Conservation (phyloP, 2,888 invertebrate species). For the Candidula unifasciata region DNA sequence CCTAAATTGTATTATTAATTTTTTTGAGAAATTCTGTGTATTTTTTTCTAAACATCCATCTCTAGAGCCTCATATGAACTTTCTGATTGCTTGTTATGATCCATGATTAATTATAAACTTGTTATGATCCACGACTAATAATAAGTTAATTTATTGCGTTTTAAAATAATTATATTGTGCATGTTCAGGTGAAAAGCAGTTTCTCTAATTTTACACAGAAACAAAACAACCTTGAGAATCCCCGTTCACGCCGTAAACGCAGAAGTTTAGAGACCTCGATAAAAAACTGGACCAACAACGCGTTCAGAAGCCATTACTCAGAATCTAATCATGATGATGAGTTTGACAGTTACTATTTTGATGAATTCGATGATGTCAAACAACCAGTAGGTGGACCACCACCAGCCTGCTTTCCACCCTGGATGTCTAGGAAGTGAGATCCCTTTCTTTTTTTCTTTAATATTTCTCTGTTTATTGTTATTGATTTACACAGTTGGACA, state of each 20-base stretch:
- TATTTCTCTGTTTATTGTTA: too few species aligned
- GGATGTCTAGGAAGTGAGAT: conserved; percentile 33
- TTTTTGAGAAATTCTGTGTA: too few species aligned
- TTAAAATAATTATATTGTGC: too few species aligned
- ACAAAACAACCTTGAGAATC: background rate
- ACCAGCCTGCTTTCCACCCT: conserved; percentile 47
- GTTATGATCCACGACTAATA: too few species aligned
- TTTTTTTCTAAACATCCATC: too few species aligned
- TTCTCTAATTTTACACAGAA: background rate
- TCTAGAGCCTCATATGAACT: too few species aligned
- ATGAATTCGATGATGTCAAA: background rate
- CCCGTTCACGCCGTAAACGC: background rate
- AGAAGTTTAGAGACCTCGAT: background rate
- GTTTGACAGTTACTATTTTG: background rate
- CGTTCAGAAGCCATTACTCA: background rate
- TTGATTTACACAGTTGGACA: too few species aligned
- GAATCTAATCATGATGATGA: background rate
- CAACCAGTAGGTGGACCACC: conserved; percentile 42
- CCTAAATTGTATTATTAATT: too few species aligned
- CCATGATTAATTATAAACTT: too few species aligned
- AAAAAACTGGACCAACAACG: background rate
- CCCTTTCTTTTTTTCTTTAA: background rate
- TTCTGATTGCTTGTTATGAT: too few species aligned
- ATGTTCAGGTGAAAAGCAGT: too few species aligned
- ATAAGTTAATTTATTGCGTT: too few species aligned